Base-by-base conservation (phyloP, 1,140 invertebrate species). In the Drosophila melanica region DNA sequence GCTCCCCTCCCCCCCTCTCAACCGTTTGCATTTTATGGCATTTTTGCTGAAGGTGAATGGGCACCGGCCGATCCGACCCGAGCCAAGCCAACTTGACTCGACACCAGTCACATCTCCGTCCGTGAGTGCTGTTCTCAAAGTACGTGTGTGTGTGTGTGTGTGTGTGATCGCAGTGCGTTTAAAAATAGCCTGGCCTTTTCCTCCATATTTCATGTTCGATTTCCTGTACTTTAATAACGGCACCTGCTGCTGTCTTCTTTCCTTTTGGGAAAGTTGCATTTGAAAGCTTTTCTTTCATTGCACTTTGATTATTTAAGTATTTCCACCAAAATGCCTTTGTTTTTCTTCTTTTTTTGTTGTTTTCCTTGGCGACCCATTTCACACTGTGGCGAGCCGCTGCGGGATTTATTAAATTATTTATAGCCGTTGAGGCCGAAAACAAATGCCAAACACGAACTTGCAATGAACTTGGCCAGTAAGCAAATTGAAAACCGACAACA, bases 221-320 rank as follows among this genome's bases (percentile, higher is more conserved):
- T 84, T 84, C 77, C 77, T 80, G 81, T 81, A 50, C 30, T 47
- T 51, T 35, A 33, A 33, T 74, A 84, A 81, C 77, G 73, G 81
- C 55, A 66, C 41, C 62, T 44, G 66, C 41, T 48, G 45, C n/a
- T n/a, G 20, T 39, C 48, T 35, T 20, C 3, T 23, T 23, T 47
- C n/a, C n/a, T n/a, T 23, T 23, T 68, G 58, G 54, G 55, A 73
- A 73, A 73, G 50, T 62, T 58, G 4, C 5, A 30, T 33, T 30
- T 33, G 23, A 44, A 30, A 35, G 55, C 35, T 10, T 59, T 30
- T 59, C 47, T 50, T 67, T 14, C 48, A 48, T 12, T 16, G 30
- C 41, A 18, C 39, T n/a, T 18, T 18, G 51, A 35, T 41, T 64
- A 27, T 73, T 33, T 73, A 27, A 45, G 35, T 42, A 37, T 60